Evolutionary conservation across 1,140 invertebrate species (phyloP).

Genomic region (Lordiphosa mommai): DNA sequence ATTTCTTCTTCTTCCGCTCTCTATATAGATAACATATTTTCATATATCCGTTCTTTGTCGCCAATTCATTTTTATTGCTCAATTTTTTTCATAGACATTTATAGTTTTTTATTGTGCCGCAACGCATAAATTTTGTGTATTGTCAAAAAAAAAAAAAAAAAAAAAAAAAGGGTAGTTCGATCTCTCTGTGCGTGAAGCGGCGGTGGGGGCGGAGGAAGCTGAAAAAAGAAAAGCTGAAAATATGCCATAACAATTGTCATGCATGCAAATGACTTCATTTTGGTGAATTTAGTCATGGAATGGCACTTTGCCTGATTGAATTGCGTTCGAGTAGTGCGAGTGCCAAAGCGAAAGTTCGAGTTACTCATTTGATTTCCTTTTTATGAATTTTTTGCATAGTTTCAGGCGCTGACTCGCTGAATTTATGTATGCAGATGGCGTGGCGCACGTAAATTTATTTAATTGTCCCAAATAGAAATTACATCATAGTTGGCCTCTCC

Average conservation of each 20-base stretch:
- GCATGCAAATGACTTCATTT: slow-evolving; percentile 79
- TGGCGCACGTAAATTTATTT: slow-evolving; percentile 70
- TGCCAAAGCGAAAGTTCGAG: too few species aligned
- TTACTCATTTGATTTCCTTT: slow-evolving; percentile 41
- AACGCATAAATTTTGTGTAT: slow-evolving; percentile 55
- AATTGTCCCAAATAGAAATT: slow-evolving; percentile 28
- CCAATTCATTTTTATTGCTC: slow-evolving; percentile 70
- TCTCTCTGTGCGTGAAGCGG: background rate
- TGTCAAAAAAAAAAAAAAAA: slow-evolving; percentile 3
- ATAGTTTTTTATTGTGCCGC: slow-evolving; percentile 62
- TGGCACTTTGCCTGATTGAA: slow-evolving; percentile 70
- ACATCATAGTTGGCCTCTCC: slow-evolving; percentile 4
- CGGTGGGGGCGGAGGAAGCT: background rate
- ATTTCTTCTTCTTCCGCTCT: background rate
- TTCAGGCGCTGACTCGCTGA: slow-evolving; percentile 33
- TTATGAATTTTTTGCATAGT: slow-evolving; percentile 47
- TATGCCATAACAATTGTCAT: slow-evolving; percentile 78
- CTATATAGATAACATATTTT: slow-evolving; percentile 67
- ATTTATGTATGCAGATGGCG: slow-evolving; percentile 73
- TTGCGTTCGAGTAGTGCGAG: slow-evolving; percentile 33
- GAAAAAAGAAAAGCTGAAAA: slow-evolving; percentile 54
- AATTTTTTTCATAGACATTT: slow-evolving; percentile 69
- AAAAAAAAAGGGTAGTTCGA: slow-evolving; percentile 66
- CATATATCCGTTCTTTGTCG: slow-evolving; percentile 68
- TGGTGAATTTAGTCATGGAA: slow-evolving; percentile 31